Percentiles rank a stretch among this genome's conserved stretches.
These are phyloP conservation scores for Pogonocherus hispidulus DNA, from an alignment of 2,888 invertebrate genomes.

Conservation along the genomic window DNA sequence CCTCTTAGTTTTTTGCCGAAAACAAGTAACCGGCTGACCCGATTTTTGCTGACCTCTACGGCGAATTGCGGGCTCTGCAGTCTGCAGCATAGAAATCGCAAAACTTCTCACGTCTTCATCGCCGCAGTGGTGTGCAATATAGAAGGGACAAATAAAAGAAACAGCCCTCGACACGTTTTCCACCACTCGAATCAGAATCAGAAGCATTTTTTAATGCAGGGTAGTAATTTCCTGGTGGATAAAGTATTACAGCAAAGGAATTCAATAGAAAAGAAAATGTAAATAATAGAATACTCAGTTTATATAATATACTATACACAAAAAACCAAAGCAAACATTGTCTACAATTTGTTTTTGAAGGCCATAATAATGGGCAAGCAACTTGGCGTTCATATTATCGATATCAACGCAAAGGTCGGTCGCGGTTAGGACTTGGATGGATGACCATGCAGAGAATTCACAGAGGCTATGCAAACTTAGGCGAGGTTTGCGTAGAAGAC, in stretches of 20 bases:
- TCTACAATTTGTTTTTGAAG: too few relatives aligned
- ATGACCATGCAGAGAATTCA: too few relatives aligned
- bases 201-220: not conserved
- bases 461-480: too few relatives aligned
- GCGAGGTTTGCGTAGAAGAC: too few relatives aligned
- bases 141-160: not conserved
- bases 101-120: conserved; percentile 16
- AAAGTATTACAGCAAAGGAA: not conserved
- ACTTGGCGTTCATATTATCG: too few relatives aligned
- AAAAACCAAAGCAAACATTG: too few relatives aligned
- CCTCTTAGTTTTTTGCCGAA: conserved; percentile 18
- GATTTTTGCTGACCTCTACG: conserved; percentile 24
- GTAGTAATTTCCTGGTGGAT: not conserved
- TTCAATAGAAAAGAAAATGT: not conserved
- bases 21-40: conserved; percentile 23
- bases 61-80: conserved; percentile 3
- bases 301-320: too few relatives aligned
- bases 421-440: too few relatives aligned
- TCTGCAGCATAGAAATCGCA: not conserved
- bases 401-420: too few relatives aligned
- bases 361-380: too few relatives aligned
- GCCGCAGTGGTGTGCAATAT: not conserved
- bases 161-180: not conserved
- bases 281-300: too few relatives aligned
- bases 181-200: not conserved